A percentile compares a stretch with the other conserved stretches of the same genome.
Evolutionary conservation across 2,113 vertebrate genomes (phyloP).

Genomic region (Heterocephalus glaber): DNA sequence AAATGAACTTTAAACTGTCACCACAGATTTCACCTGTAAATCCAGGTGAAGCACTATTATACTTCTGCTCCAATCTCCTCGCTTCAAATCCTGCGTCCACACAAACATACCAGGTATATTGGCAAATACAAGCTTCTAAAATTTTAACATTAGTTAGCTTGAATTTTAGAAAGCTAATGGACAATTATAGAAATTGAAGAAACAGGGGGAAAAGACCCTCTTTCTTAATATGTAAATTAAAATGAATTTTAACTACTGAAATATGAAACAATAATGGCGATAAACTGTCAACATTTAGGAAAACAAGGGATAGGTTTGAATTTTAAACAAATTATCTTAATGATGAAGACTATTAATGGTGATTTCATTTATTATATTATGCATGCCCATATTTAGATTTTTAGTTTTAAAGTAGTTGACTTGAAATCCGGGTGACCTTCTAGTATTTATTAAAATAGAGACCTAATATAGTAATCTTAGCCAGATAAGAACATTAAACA

Average conservation of each 20-base stretch:
- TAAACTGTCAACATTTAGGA: not conserved
- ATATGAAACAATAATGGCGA: conserved; percentile 26
- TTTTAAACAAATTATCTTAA: conserved; percentile 26
- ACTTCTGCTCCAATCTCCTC: not conserved
- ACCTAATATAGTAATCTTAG: not conserved
- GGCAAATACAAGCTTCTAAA: not conserved
- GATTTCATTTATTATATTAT: conserved; percentile 4
- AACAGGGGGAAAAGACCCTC: not conserved
- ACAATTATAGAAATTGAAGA: not conserved
- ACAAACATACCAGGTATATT: not conserved
- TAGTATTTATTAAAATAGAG: conserved; percentile 31
- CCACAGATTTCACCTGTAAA: not conserved
- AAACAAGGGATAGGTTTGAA: not conserved
- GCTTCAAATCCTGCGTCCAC: not conserved
- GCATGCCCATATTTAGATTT: not conserved
- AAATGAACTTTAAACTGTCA: not conserved
- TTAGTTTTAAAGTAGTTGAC: conserved; percentile 19
- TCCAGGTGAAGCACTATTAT: not conserved
- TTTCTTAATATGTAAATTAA: conserved; percentile 27
- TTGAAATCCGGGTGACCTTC: not conserved
- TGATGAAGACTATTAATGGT: not conserved
- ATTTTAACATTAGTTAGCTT: not conserved
- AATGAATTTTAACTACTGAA: conserved; percentile 13
- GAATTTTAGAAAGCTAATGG: not conserved
- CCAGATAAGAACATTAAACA: not conserved